A percentile compares a stretch with the other conserved stretches of the same genome.
phyloP scores from a whole-genome alignment of 2,113 vertebrate species.

The Sula dactylatra region DNA sequence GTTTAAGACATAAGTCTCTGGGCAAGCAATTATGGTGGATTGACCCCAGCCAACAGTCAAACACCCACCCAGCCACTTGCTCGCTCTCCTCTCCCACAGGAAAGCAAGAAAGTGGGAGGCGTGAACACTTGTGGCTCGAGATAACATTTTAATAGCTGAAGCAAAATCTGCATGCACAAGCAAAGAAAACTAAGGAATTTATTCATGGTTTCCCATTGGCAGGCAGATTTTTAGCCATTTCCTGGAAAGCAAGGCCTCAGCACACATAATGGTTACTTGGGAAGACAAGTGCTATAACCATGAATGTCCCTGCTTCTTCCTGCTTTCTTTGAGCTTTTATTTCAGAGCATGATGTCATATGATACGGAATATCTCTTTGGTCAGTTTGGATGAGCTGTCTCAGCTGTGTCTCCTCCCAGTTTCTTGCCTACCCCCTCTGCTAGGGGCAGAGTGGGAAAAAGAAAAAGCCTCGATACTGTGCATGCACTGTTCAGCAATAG shows the following conservation, averaged over 20 bases:
- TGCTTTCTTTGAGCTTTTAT: not conserved
- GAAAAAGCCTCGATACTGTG: not conserved
- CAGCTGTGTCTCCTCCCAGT: not conserved
- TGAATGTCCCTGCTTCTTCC: not conserved
- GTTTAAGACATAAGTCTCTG: not conserved
- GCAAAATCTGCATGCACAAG: accelerated
- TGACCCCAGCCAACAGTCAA: not conserved
- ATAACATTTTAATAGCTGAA: not conserved
- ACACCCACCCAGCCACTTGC: not conserved
- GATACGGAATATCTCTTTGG: not conserved
- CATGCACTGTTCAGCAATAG: not conserved
- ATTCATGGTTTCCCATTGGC: not conserved
- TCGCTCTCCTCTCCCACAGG: accelerated
- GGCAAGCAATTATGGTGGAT: accelerated
- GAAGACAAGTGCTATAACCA: not conserved
- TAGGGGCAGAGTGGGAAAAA: not conserved
- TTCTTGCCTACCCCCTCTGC: not conserved
- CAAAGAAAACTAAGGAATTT: not conserved
- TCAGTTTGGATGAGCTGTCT: not conserved
- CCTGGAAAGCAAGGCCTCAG: not conserved
- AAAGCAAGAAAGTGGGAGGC: not conserved
- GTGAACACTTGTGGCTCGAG: accelerated
- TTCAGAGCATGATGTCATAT: not conserved
- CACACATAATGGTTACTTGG: accelerated
- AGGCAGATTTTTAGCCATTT: not conserved